phyloP scores from a whole-genome alignment of 2,113 vertebrate species.

The Nettapus auritus region DNA sequence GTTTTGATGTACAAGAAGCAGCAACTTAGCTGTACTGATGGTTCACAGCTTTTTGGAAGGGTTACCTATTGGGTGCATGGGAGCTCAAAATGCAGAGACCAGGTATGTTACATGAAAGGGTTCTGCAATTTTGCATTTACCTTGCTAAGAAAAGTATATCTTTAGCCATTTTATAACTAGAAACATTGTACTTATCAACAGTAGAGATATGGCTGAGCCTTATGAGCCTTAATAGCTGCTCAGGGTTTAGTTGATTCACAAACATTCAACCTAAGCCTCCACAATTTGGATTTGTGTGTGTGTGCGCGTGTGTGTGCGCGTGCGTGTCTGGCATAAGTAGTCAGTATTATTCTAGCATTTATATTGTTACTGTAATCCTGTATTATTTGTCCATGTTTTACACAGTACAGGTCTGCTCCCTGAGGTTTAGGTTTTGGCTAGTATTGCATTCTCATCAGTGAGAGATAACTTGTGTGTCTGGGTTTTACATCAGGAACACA shows the following conservation, averaged over 20 bases:
- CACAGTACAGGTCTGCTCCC: background rate
- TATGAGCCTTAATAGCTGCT: background rate
- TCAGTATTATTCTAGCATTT: background rate
- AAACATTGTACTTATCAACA: background rate
- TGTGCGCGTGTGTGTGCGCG: background rate
- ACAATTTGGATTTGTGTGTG: background rate
- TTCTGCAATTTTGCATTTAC: background rate
- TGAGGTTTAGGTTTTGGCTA: background rate
- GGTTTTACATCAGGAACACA: background rate
- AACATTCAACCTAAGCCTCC: background rate
- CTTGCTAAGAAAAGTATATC: background rate
- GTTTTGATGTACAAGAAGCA: background rate
- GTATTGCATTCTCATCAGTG: background rate
- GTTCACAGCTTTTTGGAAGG: background rate
- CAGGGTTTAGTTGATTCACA: background rate
- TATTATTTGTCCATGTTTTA: background rate
- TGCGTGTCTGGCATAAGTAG: background rate
- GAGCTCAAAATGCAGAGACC: background rate
- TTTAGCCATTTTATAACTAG: background rate
- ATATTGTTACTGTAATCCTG: background rate
- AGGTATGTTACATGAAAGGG: rapidly evolving
- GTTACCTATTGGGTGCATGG: background rate
- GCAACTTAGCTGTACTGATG: background rate
- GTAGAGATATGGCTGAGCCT: background rate
- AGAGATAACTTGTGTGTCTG: background rate